Evolutionary conservation across 1,140 invertebrate species (phyloP), one percentile per base, ranked within the genome.

Genomic region (Drosophila subobscura): DNA sequence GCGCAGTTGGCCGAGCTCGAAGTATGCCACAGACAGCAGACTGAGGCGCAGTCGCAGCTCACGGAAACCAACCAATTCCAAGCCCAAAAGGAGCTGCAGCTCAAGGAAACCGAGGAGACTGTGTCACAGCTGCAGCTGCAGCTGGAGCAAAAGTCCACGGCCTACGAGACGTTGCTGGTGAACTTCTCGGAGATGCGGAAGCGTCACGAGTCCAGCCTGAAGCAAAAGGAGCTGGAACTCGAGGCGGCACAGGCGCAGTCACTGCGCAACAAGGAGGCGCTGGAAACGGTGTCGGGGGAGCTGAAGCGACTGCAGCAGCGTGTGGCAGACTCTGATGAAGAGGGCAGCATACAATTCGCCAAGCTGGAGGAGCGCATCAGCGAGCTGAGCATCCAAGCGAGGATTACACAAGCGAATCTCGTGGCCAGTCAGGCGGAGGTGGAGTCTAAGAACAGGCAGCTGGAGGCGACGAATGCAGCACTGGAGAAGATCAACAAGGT

Each of bases 401-500:
- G 53, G 7, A 61, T 58, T 7, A 49, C 54, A 0, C 40, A 73
- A 25, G 25, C 59, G n/a, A 41, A 20, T 3, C 50, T 75, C 0
- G 22, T 27, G 5, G 44, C 53, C 4, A 55, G 53, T 14, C 49
- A 76, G n/a, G 59, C 72, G 1, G 72, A 75, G 29, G 29, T 74
- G 40, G 53, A 75, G 29, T 59, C 51, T 4, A 64, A 56, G n/a
- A 42, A 47, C 1, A 66, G 75, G 41, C 56, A 66, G 7, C 53
- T 71, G 8, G 78, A 89, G 40, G 49, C 40, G 1, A 63, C 63
- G 4, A 70, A 66, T 47, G 54, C 52, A 0, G 50, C 61, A 2
- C 22, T 78, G 5, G 61, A 78, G 3, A 75, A 88, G 42, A 44
- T 70, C 25, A 70, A 70, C 14, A 68, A 70, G 51, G 65, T 68